Evolutionary conservation across 2,797 vertebrate species (phyloP).

Genomic region (Siniperca obscura): DNA sequence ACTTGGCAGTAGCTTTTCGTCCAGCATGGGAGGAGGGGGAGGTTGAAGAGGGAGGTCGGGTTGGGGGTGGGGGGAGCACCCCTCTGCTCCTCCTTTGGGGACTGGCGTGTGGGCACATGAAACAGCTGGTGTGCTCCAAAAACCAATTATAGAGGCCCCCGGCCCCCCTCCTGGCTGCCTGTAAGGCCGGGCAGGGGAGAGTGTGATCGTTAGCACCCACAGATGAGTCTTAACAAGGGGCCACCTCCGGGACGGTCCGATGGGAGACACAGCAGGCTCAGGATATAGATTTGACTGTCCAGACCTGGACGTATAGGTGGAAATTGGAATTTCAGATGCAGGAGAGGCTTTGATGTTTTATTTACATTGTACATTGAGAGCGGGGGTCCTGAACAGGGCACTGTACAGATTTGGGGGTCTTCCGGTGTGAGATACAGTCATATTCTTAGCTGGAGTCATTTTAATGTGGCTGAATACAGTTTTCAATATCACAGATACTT

Average conservation of each 20-base stretch:
- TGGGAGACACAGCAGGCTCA: constrained; percentile 39
- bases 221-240: constrained; percentile 53
- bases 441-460: background rate
- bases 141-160: constrained; percentile 69
- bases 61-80: constrained; percentile 18
- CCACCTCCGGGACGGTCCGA: constrained; percentile 10
- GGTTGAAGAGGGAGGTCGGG: constrained; percentile 12
- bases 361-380: constrained; percentile 35
- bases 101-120: constrained; percentile 50
- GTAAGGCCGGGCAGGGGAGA: background rate
- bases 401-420: background rate
- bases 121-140: constrained; percentile 79
- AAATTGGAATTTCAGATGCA: constrained; percentile 50
- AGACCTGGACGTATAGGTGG: constrained; percentile 30
- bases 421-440: background rate
- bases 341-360: constrained; percentile 53
- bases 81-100: constrained; percentile 58
- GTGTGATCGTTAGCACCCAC: constrained; percentile 55
- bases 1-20: constrained; percentile 50
- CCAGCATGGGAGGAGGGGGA: constrained; percentile 13
- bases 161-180: constrained; percentile 50
- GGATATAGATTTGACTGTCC: constrained; percentile 29
- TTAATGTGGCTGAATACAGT: background rate
- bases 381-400: background rate
- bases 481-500: too few species aligned